These are phyloP conservation scores for Mus spicilegus DNA, from an alignment of 2,113 vertebrate species.

Conservation along the genomic window DNA sequence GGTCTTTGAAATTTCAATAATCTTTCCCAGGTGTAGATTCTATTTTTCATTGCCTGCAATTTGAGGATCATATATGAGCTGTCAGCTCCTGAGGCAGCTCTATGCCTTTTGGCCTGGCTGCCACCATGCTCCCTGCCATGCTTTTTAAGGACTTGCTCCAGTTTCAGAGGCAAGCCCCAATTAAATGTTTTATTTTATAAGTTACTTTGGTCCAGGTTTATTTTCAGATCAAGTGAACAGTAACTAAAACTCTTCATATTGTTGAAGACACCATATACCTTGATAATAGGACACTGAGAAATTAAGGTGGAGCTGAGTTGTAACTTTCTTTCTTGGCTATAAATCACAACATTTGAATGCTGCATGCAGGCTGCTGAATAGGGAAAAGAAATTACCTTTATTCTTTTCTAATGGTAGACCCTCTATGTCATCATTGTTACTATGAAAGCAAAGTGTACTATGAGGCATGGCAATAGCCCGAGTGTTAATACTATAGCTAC, in stretches of 20 bases:
- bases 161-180: background rate
- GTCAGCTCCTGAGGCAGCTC: background rate
- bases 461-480: background rate
- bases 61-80: background rate
- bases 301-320: too few relatives aligned
- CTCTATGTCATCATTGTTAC: background rate
- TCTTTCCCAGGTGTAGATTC: background rate
- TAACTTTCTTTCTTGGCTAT: background rate
- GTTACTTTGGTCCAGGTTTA: background rate
- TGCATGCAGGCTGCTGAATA: background rate
- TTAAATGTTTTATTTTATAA: background rate
- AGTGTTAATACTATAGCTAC: too few relatives aligned
- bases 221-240: background rate
- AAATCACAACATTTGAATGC: background rate
- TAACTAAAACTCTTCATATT: background rate
- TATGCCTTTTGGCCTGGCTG: background rate
- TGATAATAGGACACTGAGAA: background rate
- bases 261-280: background rate
- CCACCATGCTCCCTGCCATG: too few relatives aligned
- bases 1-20: background rate
- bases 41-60: too few relatives aligned
- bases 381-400: background rate
- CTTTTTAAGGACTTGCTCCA: background rate
- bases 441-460: background rate
- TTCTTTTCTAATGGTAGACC: too few relatives aligned